phyloP scores from a whole-genome alignment of 2,797 vertebrate species.

The Enteromius treurensis region DNA sequence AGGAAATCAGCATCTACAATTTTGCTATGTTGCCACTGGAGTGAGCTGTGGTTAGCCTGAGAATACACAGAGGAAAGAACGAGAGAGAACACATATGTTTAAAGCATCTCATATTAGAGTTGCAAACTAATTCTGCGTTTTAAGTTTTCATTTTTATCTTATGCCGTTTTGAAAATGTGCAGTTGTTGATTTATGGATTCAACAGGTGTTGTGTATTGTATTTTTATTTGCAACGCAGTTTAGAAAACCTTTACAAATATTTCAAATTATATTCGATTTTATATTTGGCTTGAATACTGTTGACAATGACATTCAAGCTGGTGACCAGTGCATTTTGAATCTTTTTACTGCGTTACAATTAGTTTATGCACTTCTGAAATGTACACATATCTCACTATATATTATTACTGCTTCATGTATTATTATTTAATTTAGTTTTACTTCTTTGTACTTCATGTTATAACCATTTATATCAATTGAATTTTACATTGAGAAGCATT shows the following conservation, averaged over 20 bases:
- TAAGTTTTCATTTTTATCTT: background rate
- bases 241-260: background rate
- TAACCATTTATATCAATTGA: too few relatives aligned
- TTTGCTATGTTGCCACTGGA: constrained; percentile 55
- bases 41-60: constrained; percentile 55
- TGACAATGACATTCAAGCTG: background rate
- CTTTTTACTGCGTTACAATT: background rate
- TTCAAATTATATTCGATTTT: background rate
- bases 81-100: background rate
- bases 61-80: background rate
- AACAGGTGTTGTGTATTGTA: background rate
- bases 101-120: constrained; percentile 2
- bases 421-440: background rate
- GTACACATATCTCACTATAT: background rate
- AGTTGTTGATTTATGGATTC: background rate
- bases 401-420: background rate
- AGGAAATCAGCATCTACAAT: constrained; percentile 42
- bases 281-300: background rate
- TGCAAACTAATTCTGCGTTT: background rate
- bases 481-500: background rate
- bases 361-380: background rate
- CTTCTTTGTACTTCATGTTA: background rate
- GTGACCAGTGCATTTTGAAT: background rate
- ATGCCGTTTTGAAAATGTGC: background rate
- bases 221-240: background rate